Percentiles rank a stretch among this genome's conserved stretches.
phyloP scores from a whole-genome alignment of 2,888 invertebrate species.

The Dynastes hyllus region DNA sequence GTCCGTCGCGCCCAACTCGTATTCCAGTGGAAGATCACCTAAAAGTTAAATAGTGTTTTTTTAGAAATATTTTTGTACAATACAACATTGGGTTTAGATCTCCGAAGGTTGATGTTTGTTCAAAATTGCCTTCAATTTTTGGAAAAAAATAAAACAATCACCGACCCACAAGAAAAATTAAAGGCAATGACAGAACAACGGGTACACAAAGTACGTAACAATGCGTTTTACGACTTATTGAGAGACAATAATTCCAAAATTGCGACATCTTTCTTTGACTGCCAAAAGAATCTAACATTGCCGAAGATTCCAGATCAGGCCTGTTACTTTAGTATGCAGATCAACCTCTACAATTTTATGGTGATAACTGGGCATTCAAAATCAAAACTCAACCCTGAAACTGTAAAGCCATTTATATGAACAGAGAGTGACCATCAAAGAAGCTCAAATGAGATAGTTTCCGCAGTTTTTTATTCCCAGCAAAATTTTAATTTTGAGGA shows the following conservation, averaged over 20 bases:
- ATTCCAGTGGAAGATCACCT: conserved; percentile 16
- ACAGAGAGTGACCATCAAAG: no score
- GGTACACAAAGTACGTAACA: not conserved
- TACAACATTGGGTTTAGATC: no score
- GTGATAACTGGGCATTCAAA: not conserved
- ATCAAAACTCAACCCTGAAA: conserved; percentile 2
- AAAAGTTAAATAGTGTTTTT: conserved; percentile 27
- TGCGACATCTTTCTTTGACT: no score
- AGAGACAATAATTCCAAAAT: not conserved
- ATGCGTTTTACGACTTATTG: not conserved
- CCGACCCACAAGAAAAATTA: not conserved
- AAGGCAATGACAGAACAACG: not conserved
- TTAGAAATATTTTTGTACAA: conserved; percentile 5
- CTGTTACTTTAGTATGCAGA: no score
- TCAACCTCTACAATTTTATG: not conserved
- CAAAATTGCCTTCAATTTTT: no score
- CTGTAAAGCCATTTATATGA: not conserved
- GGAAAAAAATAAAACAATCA: not conserved
- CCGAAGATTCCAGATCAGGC: no score
- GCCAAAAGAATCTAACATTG: no score
- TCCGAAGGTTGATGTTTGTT: no score
- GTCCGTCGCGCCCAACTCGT: no score
- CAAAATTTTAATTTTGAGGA: no score
- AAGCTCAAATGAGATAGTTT: no score
- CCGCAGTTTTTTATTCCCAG: no score